These are phyloP conservation scores for Macquaria australasica DNA, from an alignment of 2,113 vertebrate species.

Conservation along the genomic window DNA sequence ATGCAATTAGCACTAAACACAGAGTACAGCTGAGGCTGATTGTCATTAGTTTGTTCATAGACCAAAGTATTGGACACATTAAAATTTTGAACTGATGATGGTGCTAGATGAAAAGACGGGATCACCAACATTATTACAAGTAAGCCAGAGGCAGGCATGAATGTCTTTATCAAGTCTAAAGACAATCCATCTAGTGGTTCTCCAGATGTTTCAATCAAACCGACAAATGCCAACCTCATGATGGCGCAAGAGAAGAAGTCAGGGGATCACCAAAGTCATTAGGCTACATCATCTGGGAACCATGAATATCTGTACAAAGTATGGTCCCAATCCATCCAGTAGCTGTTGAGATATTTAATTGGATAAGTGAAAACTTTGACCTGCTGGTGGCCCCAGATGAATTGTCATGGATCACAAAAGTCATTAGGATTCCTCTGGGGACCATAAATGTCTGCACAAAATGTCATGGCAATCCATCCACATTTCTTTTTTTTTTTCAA, in stretches of 20 bases:
- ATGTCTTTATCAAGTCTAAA: not conserved
- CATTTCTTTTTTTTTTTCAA: not conserved
- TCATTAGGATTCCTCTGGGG: not conserved
- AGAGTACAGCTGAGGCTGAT: not conserved
- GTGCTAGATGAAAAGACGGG: too few relatives aligned
- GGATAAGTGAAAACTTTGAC: not conserved
- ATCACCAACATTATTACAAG: not conserved
- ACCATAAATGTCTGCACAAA: not conserved
- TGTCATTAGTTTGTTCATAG: too few relatives aligned
- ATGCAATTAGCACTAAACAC: not conserved
- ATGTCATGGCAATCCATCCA: not conserved
- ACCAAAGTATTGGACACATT: too few relatives aligned
- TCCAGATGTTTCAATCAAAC: not conserved
- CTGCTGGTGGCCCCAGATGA: not conserved
- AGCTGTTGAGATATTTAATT: not conserved
- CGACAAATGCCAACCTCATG: not conserved
- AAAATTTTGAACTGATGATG: not conserved
- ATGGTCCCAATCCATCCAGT: not conserved
- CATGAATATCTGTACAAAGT: not conserved
- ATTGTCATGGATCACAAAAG: not conserved
- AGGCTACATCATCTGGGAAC: not conserved
- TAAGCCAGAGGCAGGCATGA: not conserved
- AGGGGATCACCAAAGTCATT: not conserved
- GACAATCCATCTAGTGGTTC: not conserved
- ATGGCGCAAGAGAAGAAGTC: not conserved